Evolutionary conservation across 2,888 invertebrate genomes (phyloP).

Genomic region (Pandemis corylana): DNA sequence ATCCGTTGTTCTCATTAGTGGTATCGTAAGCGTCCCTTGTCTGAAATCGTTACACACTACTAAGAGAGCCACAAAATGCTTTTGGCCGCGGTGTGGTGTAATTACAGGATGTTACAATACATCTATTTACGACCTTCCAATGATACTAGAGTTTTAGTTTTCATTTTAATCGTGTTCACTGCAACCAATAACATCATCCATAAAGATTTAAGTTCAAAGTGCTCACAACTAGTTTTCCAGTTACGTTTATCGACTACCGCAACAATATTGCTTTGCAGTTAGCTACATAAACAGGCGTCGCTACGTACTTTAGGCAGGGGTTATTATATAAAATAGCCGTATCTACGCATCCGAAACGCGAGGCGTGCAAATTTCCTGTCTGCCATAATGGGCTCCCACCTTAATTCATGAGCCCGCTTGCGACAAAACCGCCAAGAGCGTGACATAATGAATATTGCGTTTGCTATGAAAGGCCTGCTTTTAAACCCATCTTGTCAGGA

Average conservation of each 20-base stretch:
- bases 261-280: neutral
- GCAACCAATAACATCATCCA: too few relatives aligned
- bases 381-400: conserved; percentile 65
- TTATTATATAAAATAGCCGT: conserved; percentile 46
- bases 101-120: too few relatives aligned
- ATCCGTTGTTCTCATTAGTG: too few relatives aligned
- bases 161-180: too few relatives aligned
- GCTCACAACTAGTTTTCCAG: neutral
- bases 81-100: too few relatives aligned
- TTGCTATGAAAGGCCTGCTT: conserved; percentile 56
- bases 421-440: conserved; percentile 61
- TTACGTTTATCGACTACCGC: neutral
- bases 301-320: conserved; percentile 46
- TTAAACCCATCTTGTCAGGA: conserved; percentile 50
- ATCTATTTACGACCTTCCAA: too few relatives aligned
- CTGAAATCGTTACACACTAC: too few relatives aligned
- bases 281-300: conserved; percentile 44
- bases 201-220: too few relatives aligned
- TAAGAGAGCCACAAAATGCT: too few relatives aligned
- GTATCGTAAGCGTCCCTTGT: too few relatives aligned
- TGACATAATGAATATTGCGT: conserved; percentile 68
- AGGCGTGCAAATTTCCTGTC: conserved; percentile 73
- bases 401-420: conserved; percentile 69
- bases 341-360: conserved; percentile 59
- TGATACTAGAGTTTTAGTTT: too few relatives aligned